phyloP scores from a whole-genome alignment of 2,113 vertebrate genomes.

The Gallinago jamesoni region DNA sequence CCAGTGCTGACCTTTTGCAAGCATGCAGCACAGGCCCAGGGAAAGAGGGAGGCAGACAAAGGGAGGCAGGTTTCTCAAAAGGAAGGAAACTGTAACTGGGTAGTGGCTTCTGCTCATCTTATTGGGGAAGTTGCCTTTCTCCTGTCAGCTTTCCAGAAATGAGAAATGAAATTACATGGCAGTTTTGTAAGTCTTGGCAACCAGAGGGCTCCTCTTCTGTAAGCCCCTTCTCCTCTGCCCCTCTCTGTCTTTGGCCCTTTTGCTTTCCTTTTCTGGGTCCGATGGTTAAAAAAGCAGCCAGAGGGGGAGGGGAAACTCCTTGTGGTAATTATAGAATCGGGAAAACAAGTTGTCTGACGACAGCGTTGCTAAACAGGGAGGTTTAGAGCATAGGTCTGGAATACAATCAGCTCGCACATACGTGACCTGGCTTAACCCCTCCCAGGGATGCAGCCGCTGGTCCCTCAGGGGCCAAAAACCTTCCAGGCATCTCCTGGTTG shows the following conservation, averaged over 20 bases:
- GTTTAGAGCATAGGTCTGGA: conserved; percentile 68
- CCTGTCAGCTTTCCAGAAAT: not conserved
- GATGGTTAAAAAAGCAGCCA: not conserved
- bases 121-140: conserved; percentile 4
- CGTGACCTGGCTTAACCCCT: conserved; percentile 55
- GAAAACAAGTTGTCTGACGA: conserved; percentile 72
- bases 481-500: not conserved
- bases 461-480: not conserved
- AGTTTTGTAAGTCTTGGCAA: not conserved
- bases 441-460: not conserved
- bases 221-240: not conserved
- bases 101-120: conserved; percentile 2
- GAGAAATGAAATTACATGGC: not conserved
- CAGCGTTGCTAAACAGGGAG: conserved; percentile 64
- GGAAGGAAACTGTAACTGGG: conserved; percentile 50
- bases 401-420: conserved; percentile 61
- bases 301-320: conserved; percentile 44
- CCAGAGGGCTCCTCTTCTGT: not conserved
- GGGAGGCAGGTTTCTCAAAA: conserved; percentile 28
- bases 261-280: conserved; percentile 32
- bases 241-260: not conserved
- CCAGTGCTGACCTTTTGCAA: not conserved
- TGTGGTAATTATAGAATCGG: conserved; percentile 65
- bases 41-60: not conserved
- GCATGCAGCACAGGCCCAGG: not conserved